Percentiles rank a stretch among this genome's conserved stretches.
phyloP scores from a whole-genome alignment of 2,888 invertebrate species.

The Drosophila recens region DNA sequence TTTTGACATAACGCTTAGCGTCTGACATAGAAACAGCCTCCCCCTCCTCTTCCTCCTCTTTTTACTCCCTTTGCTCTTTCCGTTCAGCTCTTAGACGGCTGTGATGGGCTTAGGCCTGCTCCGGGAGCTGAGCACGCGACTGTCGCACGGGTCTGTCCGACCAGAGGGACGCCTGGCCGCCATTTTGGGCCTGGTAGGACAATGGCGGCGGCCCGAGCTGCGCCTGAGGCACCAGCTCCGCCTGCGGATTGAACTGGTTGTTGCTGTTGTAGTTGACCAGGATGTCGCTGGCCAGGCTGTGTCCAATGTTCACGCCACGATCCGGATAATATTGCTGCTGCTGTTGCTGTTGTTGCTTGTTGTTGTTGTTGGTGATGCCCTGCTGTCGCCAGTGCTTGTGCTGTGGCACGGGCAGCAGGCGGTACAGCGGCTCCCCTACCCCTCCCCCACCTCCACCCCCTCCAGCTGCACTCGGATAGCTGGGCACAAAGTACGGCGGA shows the following conservation, averaged over 20 bases:
- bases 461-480: conserved; percentile 57
- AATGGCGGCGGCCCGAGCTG: conserved; percentile 69
- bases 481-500: conserved; percentile 71
- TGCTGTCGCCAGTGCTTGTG: conserved; percentile 66
- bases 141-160: conserved; percentile 68
- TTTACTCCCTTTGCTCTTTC: not conserved
- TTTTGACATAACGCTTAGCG: conserved; percentile 85
- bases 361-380: conserved; percentile 44
- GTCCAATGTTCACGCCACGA: conserved; percentile 86
- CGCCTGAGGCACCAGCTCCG: conserved; percentile 77
- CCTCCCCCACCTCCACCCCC: conserved; percentile 13
- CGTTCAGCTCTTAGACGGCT: not conserved
- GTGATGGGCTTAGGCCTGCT: conserved; percentile 81
- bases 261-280: conserved; percentile 88
- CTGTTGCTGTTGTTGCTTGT: conserved; percentile 84
- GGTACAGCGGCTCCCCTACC: conserved; percentile 58
- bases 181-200: conserved; percentile 70
- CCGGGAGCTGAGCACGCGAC: conserved; percentile 62
- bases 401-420: conserved; percentile 58
- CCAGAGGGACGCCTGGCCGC: conserved; percentile 58
- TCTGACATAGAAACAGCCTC: conserved; percentile 18
- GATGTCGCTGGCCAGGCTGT: conserved; percentile 84
- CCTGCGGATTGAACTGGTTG: conserved; percentile 86
- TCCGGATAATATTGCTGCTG: conserved; percentile 87
- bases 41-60: not conserved